Evolutionary conservation across 2,797 vertebrate genomes (phyloP).

Genomic region (Varecia variegata): DNA sequence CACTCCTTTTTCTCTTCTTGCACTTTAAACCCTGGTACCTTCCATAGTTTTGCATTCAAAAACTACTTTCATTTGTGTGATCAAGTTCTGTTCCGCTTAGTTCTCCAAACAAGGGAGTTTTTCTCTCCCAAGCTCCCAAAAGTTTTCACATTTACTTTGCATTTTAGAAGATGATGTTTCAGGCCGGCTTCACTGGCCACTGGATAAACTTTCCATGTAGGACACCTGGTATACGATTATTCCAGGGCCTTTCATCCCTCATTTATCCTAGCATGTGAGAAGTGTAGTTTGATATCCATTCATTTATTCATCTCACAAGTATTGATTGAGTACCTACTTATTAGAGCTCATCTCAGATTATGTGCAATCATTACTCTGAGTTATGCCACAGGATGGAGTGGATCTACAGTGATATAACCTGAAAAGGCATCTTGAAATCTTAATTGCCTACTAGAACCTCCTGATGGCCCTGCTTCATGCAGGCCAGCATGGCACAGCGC

Average conservation of each 20-base stretch:
- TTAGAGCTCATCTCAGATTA: slow-evolving; percentile 64
- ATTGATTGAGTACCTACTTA: slow-evolving; percentile 65
- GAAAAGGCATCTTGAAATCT: slow-evolving; percentile 63
- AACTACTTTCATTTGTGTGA: not conserved
- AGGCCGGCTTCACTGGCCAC: not conserved
- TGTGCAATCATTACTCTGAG: slow-evolving; percentile 10
- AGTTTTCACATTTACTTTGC: not conserved
- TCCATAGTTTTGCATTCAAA: not conserved
- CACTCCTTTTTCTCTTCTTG: slow-evolving; percentile 10
- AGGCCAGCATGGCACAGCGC: not conserved
- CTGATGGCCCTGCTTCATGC: not conserved
- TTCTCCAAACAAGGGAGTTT: not conserved
- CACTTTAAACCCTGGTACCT: not conserved
- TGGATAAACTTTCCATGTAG: not conserved
- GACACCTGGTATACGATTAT: not conserved
- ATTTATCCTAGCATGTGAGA: not conserved
- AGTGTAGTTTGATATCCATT: slow-evolving; percentile 12
- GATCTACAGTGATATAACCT: slow-evolving; percentile 57
- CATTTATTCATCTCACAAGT: slow-evolving; percentile 43
- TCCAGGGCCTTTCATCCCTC: not conserved
- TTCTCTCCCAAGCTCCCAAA: not conserved
- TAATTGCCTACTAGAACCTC: slow-evolving; percentile 64
- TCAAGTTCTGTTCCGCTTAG: not conserved
- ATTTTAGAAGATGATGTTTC: not conserved
- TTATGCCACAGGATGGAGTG: slow-evolving; percentile 49